Conservation (phyloP, 2,888 invertebrate genomes). For the Callimorpha dominula region DNA sequence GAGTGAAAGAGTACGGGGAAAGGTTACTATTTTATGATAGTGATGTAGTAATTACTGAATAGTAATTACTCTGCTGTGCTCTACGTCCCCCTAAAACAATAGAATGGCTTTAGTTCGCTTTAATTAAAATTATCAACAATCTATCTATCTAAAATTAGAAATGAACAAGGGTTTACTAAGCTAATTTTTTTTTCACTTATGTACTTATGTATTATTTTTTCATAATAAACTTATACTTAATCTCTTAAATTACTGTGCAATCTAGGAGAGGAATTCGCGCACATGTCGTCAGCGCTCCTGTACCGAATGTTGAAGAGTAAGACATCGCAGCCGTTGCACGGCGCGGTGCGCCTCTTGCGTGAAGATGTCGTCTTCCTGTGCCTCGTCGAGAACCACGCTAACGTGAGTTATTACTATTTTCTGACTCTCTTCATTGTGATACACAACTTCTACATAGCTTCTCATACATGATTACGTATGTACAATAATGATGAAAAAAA, state of each 20-base stretch:
- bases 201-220: neutral
- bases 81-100: too few species aligned
- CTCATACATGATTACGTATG: neutral
- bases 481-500: neutral
- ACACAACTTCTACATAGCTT: neutral
- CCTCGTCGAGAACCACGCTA: conserved; percentile 95
- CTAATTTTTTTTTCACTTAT: neutral
- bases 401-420: conserved; percentile 88
- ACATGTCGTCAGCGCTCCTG: conserved; percentile 96
- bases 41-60: too few species aligned
- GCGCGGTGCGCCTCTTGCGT: conserved; percentile 94
- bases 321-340: conserved; percentile 95
- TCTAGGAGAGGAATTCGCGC: conserved; percentile 95
- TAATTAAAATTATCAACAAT: too few species aligned
- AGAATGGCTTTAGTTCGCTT: too few species aligned
- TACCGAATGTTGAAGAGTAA: conserved; percentile 97
- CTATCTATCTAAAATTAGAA: too few species aligned
- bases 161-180: too few species aligned
- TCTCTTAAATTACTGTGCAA: conserved; percentile 2
- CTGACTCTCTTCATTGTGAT: neutral
- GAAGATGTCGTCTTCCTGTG: conserved; percentile 98
- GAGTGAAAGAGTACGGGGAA: too few species aligned
- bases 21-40: too few species aligned
- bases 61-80: too few species aligned
- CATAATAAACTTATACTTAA: neutral